These are phyloP conservation scores for Micromesistius poutassou DNA, from an alignment of 2,797 vertebrate genomes.

Conservation along the genomic window DNA sequence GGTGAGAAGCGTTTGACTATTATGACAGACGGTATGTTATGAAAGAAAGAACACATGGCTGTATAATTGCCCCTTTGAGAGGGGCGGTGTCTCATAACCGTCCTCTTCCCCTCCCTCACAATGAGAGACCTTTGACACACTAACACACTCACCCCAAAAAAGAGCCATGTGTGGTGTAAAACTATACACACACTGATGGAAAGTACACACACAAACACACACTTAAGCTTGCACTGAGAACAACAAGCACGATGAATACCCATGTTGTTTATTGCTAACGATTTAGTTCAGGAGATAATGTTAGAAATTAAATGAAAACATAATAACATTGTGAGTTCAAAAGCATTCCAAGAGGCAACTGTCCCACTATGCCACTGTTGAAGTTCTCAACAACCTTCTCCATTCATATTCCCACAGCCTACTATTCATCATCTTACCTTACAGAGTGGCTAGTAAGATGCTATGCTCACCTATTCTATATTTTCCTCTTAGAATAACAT, in stretches of 20 bases:
- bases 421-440: no score
- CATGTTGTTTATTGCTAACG: not conserved
- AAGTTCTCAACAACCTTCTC: not conserved
- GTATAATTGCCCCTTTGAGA: not conserved
- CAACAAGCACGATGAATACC: not conserved
- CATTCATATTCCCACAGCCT: not conserved
- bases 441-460: not conserved
- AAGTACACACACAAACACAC: not conserved
- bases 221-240: not conserved
- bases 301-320: not conserved
- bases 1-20: not conserved
- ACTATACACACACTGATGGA: conserved; percentile 13
- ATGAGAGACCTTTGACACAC: conserved; percentile 55
- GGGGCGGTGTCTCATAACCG: conserved; percentile 17
- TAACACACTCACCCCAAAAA: conserved; percentile 50
- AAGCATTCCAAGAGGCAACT: not conserved
- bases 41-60: no score
- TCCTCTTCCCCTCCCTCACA: conserved; percentile 16
- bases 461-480: not conserved
- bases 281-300: not conserved
- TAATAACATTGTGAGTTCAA: not conserved
- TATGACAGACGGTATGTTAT: no score
- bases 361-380: not conserved
- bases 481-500: not conserved
- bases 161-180: conserved; percentile 23